A percentile compares a stretch with the other conserved stretches of the same genome.
These are phyloP conservation scores for Cyrtodaria siliqua DNA, from an alignment of 2,888 invertebrate species.

Conservation along the genomic window DNA sequence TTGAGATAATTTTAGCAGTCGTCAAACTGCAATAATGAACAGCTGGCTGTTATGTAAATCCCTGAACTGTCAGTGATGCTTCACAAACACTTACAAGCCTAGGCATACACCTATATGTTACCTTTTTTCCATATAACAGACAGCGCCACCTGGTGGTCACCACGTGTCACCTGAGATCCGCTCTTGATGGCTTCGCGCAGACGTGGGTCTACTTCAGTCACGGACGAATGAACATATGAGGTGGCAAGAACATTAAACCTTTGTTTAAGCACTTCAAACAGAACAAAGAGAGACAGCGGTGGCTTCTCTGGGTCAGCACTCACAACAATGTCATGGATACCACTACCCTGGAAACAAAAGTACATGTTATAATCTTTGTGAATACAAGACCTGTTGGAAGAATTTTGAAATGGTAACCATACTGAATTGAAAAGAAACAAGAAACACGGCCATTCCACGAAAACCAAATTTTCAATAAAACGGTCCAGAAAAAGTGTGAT, in stretches of 20 bases:
- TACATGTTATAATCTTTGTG: neutral
- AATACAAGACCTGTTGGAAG: too few species aligned
- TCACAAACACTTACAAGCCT: too few species aligned
- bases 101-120: too few species aligned
- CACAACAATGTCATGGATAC: slow-evolving; percentile 89
- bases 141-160: slow-evolving; percentile 87
- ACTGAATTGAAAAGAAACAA: too few species aligned
- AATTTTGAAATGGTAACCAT: too few species aligned
- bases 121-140: slow-evolving; percentile 92
- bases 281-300: slow-evolving; percentile 90
- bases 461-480: too few species aligned
- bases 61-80: too few species aligned
- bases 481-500: too few species aligned
- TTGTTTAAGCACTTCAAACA: slow-evolving; percentile 88
- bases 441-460: too few species aligned
- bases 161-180: slow-evolving; percentile 71
- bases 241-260: slow-evolving; percentile 87
- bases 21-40: too few species aligned
- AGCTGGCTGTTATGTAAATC: too few species aligned
- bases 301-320: slow-evolving; percentile 89
- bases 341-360: slow-evolving; percentile 55
- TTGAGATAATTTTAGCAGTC: too few species aligned
- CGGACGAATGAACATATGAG: slow-evolving; percentile 90
- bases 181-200: slow-evolving; percentile 42
- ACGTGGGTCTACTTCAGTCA: slow-evolving; percentile 83